phyloP scores from a whole-genome alignment of 1,140 invertebrate genomes.

The Brachystomella parvula region DNA sequence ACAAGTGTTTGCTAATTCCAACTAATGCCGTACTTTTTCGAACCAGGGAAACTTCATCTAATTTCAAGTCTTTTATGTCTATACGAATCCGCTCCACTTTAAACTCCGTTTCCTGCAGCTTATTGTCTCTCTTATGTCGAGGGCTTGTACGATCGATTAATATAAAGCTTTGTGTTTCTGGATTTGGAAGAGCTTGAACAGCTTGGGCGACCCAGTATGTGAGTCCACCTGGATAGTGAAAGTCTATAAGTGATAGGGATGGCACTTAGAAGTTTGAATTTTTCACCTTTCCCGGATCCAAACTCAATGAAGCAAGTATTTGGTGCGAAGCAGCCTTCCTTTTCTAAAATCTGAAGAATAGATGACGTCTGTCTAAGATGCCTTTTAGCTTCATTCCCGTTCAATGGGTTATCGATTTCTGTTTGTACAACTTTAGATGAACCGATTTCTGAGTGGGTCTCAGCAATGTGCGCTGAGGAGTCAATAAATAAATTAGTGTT shows the following conservation, averaged over 20 bases:
- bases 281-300: slow-evolving; percentile 73
- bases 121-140: slow-evolving; percentile 72
- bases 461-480: not conserved
- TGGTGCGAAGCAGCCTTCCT: slow-evolving; percentile 49
- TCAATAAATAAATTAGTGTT: not conserved
- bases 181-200: slow-evolving; percentile 39
- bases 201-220: slow-evolving; percentile 61
- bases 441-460: slow-evolving; percentile 15
- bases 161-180: slow-evolving; percentile 50
- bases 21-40: slow-evolving; percentile 49
- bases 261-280: slow-evolving; percentile 15
- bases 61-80: slow-evolving; percentile 62
- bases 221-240: slow-evolving; percentile 51
- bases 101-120: slow-evolving; percentile 50
- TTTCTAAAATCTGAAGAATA: slow-evolving; percentile 55
- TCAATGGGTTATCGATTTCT: slow-evolving; percentile 54
- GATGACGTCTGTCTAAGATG: slow-evolving; percentile 65
- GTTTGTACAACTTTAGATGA: slow-evolving; percentile 38
- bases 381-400: slow-evolving; percentile 55
- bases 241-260: not conserved
- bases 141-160: slow-evolving; percentile 67
- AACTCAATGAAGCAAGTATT: slow-evolving; percentile 70
- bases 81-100: slow-evolving; percentile 56
- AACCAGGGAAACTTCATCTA: slow-evolving; percentile 53
- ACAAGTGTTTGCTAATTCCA: slow-evolving; percentile 75